Base-by-base conservation (phyloP, 2,113 vertebrate genomes). In the Synodontis membranacea region DNA sequence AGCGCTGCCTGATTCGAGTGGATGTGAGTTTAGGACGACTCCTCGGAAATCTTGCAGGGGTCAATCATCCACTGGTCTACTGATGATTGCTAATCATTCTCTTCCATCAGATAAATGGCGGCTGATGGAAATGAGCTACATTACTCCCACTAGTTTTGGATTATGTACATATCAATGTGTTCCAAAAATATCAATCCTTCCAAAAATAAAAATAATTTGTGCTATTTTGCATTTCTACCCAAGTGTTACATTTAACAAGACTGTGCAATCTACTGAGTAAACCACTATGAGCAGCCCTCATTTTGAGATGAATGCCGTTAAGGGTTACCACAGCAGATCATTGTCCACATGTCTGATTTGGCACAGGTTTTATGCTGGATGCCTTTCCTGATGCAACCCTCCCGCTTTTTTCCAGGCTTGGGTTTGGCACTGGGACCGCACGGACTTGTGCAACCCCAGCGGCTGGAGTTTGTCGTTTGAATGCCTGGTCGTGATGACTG, bases 1-100 rank as follows among this genome's bases (percentile, higher is more conserved):
- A 87, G 78, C 80, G 80, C 60, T 74, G 80, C 46, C 54, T 89
- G 86, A 87, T 89, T 86, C 52, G 74, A 88, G 88, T 70, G 60
- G 54, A 84, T 88, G 44, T n/a, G 80, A 62, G 52, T 87, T 89
- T 83, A 28, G 46, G 62, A 89, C 5, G 37, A 68, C 62, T 87
- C 76, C 62, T 21, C 74, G 23, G 60, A 82, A 34, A 83, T 74
- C 48, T 79, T 84, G 46, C 60, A 34, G 74, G 79, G 86, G 80
- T 89, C 88, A 89, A 83, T 89, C 80, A 83, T 81, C 84, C 34
- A 42, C 52, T 76, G 60, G 72, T 82, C 74, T 82, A 74, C 72
- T 75, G 37, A 86, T 52, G 74, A 84, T 44, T 44, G 68, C 79
- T 74, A 82, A 82, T 86, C 79, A 74, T 48, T 74, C 84, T 74